These are phyloP conservation scores for Mormyrus iriodes DNA, from an alignment of 2,113 vertebrate species.

Conservation along the genomic window DNA sequence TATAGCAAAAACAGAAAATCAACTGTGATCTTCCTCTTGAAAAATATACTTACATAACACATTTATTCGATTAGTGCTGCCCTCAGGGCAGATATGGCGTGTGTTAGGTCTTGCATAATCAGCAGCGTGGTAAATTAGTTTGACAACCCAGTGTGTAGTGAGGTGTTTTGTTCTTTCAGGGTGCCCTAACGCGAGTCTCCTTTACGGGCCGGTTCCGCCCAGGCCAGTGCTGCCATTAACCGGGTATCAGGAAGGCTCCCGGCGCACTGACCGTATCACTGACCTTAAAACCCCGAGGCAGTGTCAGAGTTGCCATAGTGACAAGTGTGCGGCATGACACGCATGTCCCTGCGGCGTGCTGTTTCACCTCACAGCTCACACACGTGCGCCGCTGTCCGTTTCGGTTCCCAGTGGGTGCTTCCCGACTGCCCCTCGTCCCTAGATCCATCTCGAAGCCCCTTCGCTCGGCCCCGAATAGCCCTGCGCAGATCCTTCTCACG, in stretches of 20 bases:
- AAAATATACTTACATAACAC: background rate
- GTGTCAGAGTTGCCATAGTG: background rate
- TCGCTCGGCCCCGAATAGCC: background rate
- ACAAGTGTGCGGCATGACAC: background rate
- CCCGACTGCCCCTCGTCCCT: background rate
- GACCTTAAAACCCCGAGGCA: background rate
- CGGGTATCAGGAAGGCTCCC: background rate
- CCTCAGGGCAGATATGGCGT: background rate
- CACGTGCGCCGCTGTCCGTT: background rate
- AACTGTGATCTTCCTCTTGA: background rate
- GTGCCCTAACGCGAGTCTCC: background rate
- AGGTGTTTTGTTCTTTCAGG: too few relatives aligned
- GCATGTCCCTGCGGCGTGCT: background rate
- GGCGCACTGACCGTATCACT: background rate
- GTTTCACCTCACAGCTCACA: background rate
- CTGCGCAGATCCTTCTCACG: slow-evolving; percentile 60
- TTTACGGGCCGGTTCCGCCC: background rate
- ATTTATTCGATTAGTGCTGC: background rate
- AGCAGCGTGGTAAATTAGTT: too few relatives aligned
- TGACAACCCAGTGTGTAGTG: too few relatives aligned
- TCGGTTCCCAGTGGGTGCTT: background rate
- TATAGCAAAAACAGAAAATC: background rate
- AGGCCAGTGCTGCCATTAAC: background rate
- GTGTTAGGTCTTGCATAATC: background rate
- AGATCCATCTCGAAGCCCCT: background rate